These are phyloP conservation scores for Boulengeromyrus knoepffleri DNA, from an alignment of 2,113 vertebrate species.

Conservation along the genomic window DNA sequence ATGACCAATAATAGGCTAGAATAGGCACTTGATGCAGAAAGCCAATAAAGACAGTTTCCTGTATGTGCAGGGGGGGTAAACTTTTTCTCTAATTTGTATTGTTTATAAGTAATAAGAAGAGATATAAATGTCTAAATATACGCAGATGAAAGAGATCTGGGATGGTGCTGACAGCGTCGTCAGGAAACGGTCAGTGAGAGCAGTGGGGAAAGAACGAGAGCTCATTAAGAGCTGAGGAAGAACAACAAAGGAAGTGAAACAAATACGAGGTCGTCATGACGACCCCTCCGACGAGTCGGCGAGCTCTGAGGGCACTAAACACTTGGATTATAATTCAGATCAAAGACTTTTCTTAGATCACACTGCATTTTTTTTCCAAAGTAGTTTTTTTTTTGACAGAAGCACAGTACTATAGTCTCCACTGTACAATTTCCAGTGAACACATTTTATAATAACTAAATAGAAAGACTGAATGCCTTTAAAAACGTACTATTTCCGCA, in stretches of 20 bases:
- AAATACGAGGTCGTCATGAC: background rate
- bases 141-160: background rate
- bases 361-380: background rate
- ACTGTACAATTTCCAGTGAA: background rate
- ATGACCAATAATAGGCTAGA: background rate
- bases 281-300: background rate
- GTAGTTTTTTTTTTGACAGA: background rate
- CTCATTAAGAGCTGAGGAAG: background rate
- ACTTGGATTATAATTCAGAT: background rate
- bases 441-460: background rate
- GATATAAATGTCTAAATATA: background rate
- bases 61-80: background rate
- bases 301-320: background rate
- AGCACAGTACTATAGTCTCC: background rate
- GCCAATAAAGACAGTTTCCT: background rate
- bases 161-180: background rate
- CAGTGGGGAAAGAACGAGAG: background rate
- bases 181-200: background rate
- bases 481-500: background rate
- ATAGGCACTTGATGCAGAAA: background rate
- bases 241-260: background rate
- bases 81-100: background rate
- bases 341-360: background rate
- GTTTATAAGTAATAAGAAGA: background rate
- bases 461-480: background rate